These are phyloP conservation scores for Formica aserva DNA, from an alignment of 2,888 invertebrate species.

Conservation along the genomic window DNA sequence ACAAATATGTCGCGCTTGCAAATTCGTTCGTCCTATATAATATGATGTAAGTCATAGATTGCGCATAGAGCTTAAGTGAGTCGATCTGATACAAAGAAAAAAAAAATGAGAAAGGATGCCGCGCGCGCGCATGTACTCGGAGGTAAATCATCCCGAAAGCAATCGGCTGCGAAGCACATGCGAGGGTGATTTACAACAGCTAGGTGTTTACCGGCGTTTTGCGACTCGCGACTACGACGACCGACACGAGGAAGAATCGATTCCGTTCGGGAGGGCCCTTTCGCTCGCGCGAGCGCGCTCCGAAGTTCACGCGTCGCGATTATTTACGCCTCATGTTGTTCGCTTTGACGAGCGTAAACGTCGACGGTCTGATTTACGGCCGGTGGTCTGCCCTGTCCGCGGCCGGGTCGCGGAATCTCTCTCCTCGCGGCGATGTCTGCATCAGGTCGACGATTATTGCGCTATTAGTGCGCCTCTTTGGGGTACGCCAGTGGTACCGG, in stretches of 20 bases:
- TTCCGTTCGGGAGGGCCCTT: constrained; percentile 48
- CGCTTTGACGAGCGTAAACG: constrained; percentile 84
- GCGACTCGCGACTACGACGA: constrained; percentile 57
- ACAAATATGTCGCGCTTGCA: neutral
- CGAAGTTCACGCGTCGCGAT: constrained; percentile 73
- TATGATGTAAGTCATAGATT: neutral
- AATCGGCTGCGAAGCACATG: constrained; percentile 66
- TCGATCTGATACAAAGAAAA: neutral
- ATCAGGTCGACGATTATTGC: constrained; percentile 56
- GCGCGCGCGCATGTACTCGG: neutral
- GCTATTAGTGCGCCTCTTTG: constrained; percentile 17
- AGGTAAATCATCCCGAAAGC: constrained; percentile 69
- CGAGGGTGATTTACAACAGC: constrained; percentile 72
- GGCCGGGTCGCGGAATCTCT: constrained; percentile 60
- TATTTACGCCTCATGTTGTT: constrained; percentile 84
- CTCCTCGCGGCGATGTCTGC: constrained; percentile 55
- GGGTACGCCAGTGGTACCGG: neutral
- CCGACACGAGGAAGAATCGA: constrained; percentile 65
- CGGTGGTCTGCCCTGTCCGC: constrained; percentile 74
- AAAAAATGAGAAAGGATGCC: constrained; percentile 31
- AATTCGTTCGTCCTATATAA: neutral
- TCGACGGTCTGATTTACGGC: constrained; percentile 80
- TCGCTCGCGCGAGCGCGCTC: constrained; percentile 41
- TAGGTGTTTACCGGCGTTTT: constrained; percentile 71
- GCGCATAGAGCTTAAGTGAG: neutral